Evolutionary conservation across 2,888 invertebrate species (phyloP).

Genomic region (Clistopyga incitator): DNA sequence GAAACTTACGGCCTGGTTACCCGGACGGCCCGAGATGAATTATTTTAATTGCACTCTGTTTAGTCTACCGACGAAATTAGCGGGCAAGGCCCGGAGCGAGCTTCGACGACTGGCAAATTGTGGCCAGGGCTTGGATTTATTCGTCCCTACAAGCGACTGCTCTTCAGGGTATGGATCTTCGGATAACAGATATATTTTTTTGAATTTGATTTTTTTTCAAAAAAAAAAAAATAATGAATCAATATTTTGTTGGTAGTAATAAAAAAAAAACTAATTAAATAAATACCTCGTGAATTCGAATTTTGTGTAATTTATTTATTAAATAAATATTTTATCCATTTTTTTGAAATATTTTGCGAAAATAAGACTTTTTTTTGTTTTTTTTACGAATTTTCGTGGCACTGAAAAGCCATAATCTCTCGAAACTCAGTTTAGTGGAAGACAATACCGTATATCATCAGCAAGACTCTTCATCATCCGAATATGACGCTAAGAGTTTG

Average conservation of each 20-base stretch:
- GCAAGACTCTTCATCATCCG: conserved; percentile 49
- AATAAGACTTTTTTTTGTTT: no score
- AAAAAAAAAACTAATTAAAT: no score
- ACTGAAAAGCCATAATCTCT: background rate
- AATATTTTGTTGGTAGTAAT: no score
- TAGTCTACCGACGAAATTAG: conserved; percentile 74
- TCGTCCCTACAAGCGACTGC: conserved; percentile 31
- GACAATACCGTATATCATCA: background rate
- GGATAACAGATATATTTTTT: background rate
- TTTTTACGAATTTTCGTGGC: no score
- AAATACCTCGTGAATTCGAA: no score
- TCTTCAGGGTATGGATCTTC: background rate
- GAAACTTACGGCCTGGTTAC: conserved; percentile 34
- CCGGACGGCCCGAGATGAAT: conserved; percentile 70
- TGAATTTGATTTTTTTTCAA: no score
- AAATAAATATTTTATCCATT: no score
- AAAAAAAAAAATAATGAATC: no score
- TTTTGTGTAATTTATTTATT: no score
- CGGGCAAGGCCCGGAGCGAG: conserved; percentile 68
- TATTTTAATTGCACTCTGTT: conserved; percentile 74
- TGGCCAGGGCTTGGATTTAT: conserved; percentile 39
- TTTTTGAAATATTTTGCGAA: no score
- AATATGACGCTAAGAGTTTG: conserved; percentile 45
- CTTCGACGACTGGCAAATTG: conserved; percentile 40
- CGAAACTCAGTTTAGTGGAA: background rate